A percentile compares a stretch with the other conserved stretches of the same genome.
Conservation (phyloP, 2,113 vertebrate genomes). For the Nycticryphes semicollaris region DNA sequence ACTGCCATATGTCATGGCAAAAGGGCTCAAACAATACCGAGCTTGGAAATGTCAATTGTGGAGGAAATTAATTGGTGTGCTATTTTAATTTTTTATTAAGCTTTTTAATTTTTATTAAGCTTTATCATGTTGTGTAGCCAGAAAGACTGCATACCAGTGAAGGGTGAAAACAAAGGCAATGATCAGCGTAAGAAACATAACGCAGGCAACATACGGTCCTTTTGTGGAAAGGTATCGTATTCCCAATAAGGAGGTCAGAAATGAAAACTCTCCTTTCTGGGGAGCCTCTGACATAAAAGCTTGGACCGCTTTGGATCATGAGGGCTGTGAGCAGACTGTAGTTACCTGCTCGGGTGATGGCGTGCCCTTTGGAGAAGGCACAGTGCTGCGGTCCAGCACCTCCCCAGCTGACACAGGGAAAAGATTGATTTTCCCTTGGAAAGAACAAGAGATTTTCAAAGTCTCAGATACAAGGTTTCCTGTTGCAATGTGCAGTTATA, state of each 20-base stretch:
- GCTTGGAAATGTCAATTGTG: constrained; percentile 7
- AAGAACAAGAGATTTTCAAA: not conserved
- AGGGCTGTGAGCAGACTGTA: not conserved
- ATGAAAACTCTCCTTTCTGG: not conserved
- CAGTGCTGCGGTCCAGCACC: not conserved
- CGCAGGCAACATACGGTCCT: not conserved
- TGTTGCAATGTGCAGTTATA: not conserved
- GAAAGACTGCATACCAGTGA: not conserved
- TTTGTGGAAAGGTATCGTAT: not conserved
- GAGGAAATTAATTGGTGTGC: not conserved
- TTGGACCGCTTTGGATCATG: not conserved
- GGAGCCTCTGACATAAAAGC: not conserved
- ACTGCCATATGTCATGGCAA: not conserved
- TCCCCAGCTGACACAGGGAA: not conserved
- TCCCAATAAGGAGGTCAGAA: not conserved
- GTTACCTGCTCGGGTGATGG: not conserved
- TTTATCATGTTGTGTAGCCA: not conserved
- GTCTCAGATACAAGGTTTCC: not conserved
- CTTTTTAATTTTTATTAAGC: not conserved
- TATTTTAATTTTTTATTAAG: not conserved
- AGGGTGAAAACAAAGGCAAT: not conserved
- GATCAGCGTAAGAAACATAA: not conserved
- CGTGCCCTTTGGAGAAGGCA: not conserved
- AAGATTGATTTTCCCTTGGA: not conserved
- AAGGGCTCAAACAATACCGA: not conserved